Base-by-base conservation (phyloP, 2,888 invertebrate species). In the Chironomus tentans region DNA sequence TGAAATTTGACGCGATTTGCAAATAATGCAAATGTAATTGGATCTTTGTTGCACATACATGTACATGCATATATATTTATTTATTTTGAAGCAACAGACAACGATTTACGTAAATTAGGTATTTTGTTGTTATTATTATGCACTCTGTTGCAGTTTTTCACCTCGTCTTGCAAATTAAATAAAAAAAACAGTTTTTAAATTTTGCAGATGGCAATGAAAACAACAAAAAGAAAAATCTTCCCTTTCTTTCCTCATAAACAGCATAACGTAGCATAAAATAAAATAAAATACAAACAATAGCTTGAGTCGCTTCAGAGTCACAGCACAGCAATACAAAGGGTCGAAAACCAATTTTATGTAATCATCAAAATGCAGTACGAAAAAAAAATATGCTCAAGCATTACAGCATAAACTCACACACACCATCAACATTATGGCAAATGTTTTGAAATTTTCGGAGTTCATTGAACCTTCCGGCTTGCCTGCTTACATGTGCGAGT, bases 401-500 rank as follows among this genome's bases (percentile, higher is more conserved):
- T 73, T 73, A 73, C 72, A 73, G n/a, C 62, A 50, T 65, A 56
- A 13, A n/a, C 18, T 56, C 56, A 46, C 71, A 73, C 18, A 73
- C 21, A 62, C n/a, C 72, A 22, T 12, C 10, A 12, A 73, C 62
- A 46, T 28, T 73, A 73, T 61, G 72, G 72, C 72, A 73, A 73
- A 73, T 73, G 72, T 73, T 73, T 73, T 73, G 15, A 73, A 62
- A 22, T 73, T 62, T 73, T 73, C 62, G 72, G 46, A 73, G 72
- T 73, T 73, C 72, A 46, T 46, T 21, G 72, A 70, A 73, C 72
- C 72, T 65, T 18, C 24, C 28, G 28, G 13, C 18, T 28, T 18
- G 1, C 15, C n/a, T 10, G 21, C 24, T 70, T 47, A 6, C 48
- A 38, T 72, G 62, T 70, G 71, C 15, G 38, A 46, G 71, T 56